Evolutionary conservation across 2,797 vertebrate genomes (phyloP).

Genomic region (Galagoides demidoff): DNA sequence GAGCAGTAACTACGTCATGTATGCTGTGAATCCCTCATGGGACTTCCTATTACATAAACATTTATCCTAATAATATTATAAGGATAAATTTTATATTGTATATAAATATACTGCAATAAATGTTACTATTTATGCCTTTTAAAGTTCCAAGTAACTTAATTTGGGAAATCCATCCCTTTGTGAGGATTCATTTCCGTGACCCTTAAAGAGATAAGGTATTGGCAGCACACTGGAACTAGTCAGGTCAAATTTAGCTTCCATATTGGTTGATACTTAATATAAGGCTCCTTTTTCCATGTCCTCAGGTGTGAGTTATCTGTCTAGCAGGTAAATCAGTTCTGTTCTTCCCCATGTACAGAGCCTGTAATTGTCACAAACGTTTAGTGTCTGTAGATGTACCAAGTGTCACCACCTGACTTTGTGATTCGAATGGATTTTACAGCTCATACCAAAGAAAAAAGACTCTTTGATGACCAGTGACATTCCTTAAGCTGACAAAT

Average conservation of each 20-base stretch:
- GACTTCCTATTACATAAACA: background rate
- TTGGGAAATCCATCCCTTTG: background rate
- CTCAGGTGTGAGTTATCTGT: background rate
- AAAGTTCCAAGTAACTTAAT: conserved; percentile 36
- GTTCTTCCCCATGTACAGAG: background rate
- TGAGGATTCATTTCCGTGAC: background rate
- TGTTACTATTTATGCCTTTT: conserved; percentile 16
- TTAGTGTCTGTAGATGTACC: conserved; percentile 32
- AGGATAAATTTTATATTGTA: conserved; percentile 7
- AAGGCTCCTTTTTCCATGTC: background rate
- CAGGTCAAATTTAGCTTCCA: conserved; percentile 28
- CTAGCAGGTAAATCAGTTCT: conserved; percentile 23
- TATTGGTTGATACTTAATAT: conserved; percentile 59
- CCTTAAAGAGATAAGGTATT: background rate
- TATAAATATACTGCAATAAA: background rate
- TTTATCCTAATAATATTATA: background rate
- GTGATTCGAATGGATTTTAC: conserved; percentile 63
- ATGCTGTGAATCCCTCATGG: background rate
- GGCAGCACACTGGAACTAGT: background rate
- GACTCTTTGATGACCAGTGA: conserved; percentile 68
- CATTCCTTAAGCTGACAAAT: conserved; percentile 70
- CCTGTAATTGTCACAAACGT: conserved; percentile 63
- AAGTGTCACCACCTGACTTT: conserved; percentile 55
- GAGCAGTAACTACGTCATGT: background rate
- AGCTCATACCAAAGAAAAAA: conserved; percentile 57